phyloP scores from a whole-genome alignment of 2,888 invertebrate genomes.

The Aradus depressus region DNA sequence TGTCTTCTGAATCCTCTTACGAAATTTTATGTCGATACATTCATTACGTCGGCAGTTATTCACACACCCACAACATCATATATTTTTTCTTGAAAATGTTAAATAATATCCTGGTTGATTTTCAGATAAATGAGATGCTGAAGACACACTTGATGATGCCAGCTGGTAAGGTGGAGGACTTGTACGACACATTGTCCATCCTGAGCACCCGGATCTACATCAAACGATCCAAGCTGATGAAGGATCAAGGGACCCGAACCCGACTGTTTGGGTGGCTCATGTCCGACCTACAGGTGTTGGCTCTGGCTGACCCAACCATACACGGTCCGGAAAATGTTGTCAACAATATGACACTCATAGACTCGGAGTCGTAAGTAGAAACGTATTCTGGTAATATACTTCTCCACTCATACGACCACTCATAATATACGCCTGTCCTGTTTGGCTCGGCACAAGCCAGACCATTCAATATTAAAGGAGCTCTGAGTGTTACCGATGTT shows the following conservation, averaged over 20 bases:
- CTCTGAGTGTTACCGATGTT: too few species aligned
- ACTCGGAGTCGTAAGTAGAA: slow-evolving; percentile 55
- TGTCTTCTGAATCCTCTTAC: too few species aligned
- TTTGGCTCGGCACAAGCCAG: too few species aligned
- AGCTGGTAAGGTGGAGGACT: slow-evolving; percentile 75
- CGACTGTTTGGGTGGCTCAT: slow-evolving; percentile 80
- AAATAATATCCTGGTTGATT: background rate
- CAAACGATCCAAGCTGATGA: slow-evolving; percentile 69
- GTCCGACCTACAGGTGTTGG: slow-evolving; percentile 57
- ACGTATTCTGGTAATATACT: too few species aligned
- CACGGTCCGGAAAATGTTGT: slow-evolving; percentile 70
- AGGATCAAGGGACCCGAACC: slow-evolving; percentile 51
- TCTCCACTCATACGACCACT: too few species aligned
- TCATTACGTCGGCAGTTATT: background rate
- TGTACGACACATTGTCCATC: slow-evolving; percentile 74
- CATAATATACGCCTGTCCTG: too few species aligned
- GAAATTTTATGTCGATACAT: too few species aligned
- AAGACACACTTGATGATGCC: slow-evolving; percentile 74
- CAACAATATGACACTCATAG: slow-evolving; percentile 64
- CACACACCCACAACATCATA: background rate
- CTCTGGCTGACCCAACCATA: slow-evolving; percentile 76
- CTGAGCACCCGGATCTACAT: slow-evolving; percentile 95
- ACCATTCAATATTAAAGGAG: too few species aligned
- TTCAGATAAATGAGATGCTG: slow-evolving; percentile 57
- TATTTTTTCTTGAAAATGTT: background rate